These are phyloP conservation scores for Macquaria australasica DNA, from an alignment of 2,113 vertebrate species.

Conservation along the genomic window DNA sequence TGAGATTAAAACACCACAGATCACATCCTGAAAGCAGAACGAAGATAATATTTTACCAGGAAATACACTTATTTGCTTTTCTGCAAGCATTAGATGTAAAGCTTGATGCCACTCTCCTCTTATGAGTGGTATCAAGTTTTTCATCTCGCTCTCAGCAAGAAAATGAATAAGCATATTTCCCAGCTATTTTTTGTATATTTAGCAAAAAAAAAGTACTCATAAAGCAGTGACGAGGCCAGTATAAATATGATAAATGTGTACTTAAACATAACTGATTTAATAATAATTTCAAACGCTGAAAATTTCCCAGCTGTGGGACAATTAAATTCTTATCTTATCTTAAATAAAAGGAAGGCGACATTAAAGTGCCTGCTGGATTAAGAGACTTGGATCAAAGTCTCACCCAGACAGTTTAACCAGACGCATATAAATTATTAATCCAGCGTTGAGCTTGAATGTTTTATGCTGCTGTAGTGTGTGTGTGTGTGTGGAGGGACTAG, in stretches of 20 bases:
- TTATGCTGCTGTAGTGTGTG: slow-evolving; percentile 43
- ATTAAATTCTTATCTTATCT: too few relatives aligned
- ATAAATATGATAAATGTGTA: background rate
- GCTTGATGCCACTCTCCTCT: background rate
- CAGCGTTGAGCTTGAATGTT: slow-evolving; percentile 57
- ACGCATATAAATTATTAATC: slow-evolving; percentile 70
- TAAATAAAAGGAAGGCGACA: background rate
- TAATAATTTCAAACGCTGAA: background rate
- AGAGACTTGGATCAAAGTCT: slow-evolving; percentile 27
- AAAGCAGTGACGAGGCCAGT: background rate
- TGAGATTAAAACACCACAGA: slow-evolving; percentile 89
- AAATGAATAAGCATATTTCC: too few relatives aligned
- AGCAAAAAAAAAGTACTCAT: background rate
- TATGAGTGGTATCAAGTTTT: background rate
- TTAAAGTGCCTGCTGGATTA: slow-evolving; percentile 1
- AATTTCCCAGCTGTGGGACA: too few relatives aligned
- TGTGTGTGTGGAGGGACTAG: background rate
- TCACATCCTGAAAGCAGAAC: slow-evolving; percentile 89
- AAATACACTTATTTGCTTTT: too few relatives aligned
- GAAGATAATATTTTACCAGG: background rate
- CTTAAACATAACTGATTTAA: background rate
- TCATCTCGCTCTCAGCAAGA: background rate
- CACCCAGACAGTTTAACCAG: slow-evolving; percentile 44
- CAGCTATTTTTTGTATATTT: background rate
- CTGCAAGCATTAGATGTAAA: background rate